Base-by-base conservation (phyloP, 2,888 invertebrate genomes). In the Apocheima hispidaria region DNA sequence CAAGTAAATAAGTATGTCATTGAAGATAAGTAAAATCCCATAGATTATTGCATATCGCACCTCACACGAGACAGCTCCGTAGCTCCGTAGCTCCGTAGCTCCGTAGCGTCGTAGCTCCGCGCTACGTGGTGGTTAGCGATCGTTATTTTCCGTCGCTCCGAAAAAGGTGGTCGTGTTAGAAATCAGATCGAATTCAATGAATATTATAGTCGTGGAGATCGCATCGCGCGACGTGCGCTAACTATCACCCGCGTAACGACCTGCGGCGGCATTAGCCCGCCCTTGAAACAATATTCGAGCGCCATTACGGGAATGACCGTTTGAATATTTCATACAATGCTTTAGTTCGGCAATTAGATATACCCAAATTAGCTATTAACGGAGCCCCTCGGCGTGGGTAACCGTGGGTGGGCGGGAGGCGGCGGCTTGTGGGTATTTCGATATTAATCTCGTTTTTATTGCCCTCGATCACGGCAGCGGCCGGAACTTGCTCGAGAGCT, bases 261-360 rank as follows among this genome's bases (percentile, higher is more conserved):
- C 30, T 14, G 57, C 18, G 53, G 23, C 23, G 26, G 53, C 52
- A 55, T 60, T 63, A 65, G 46, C 38, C 48, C 63, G 56, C 30
- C 64, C 62, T 68, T 60, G 57, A 16, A 63, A 51, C 54, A 46
- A 53, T 49, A 52, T 56, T 57, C 40, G 41, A 48, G 61, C 61
- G 59, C 60, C 65, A 68, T 68, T 63, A 65, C 56, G 28, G 49
- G 51, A 63, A 70, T 63, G 66, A 60, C 59, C 66, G 60, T 55
- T 65, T 70, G 68, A 70, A 68, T 70, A 70, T 70, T 66, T 70
- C 64, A 70, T 66, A 50, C 58, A 61, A 66, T 61, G 66, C 57
- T 68, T 68, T 70, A 70, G 70, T 70, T 70, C 46, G 60, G 63
- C 70, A 70, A 70, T 70, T 70, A 68, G 70, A 70, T 68, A 61